Base-by-base conservation (phyloP, 2,113 vertebrate species). In the Nesogale talazaci region DNA sequence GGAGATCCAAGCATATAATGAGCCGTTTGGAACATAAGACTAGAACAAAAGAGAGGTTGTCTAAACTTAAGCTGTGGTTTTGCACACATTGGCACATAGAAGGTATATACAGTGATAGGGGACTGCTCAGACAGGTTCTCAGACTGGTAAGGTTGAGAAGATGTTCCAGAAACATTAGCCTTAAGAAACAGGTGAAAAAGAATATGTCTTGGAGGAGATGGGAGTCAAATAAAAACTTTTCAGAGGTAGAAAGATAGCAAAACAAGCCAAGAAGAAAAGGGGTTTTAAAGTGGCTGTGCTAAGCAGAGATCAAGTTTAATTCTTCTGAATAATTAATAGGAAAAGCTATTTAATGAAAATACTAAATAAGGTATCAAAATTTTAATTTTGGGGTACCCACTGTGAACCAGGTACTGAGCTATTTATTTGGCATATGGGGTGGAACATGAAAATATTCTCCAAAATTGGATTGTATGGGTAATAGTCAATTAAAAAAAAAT, bases 291-390 rank as follows among this genome's bases (percentile, higher is more conserved):
- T 42, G 7, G 2, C 2, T 77, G 1, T 29, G 19, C 10, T 56
- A 11, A 23, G 15, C 79, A 89, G 3, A 94, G 36, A 61, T 59
- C 22, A 94, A 91, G 31, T n/a, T 61, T 61, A 67, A 85, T 89
- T 92, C 65, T 93, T 89, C 69, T 93, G 40, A 93, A 90, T 70
- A 90, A 69, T 77, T 65, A 83, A 89, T 86, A 75, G 69, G 93
- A 10, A 42, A 74, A 88, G 2, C 25, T 56, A 74, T 31, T 83
- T 42, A 78, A 20, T 69, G 16, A 78, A 95, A 77, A 61, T 42
- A 14, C 16, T 72, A 42, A 56, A 19, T 20, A 11, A 89, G 34
- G 2, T 22, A 63, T 3, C 42, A 69, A 36, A 31, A 23, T 42
- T 90, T 57, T 57, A 57, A 8, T 57, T 61, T 82, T 75, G 70